Conservation (phyloP, 2,113 vertebrate genomes). For the Oryzias curvinotus region DNA sequence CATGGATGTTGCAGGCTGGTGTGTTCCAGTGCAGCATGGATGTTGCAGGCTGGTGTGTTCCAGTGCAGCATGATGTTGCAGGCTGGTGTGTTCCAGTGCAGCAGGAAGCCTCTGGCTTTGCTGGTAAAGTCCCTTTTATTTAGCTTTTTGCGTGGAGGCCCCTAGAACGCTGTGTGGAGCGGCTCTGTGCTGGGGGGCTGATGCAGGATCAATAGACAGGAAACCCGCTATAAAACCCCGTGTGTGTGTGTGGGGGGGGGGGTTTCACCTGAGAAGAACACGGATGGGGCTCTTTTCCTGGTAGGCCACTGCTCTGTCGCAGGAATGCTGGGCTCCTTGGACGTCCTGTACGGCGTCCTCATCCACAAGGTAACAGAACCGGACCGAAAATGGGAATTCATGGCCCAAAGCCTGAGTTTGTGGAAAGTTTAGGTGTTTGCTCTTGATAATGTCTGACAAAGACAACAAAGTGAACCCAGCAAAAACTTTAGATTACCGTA, state of each 20-base stretch:
- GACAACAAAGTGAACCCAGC: too few relatives aligned
- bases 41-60: too few relatives aligned
- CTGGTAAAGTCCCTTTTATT: constrained; percentile 72
- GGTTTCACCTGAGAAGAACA: constrained; percentile 8
- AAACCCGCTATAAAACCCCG: constrained; percentile 62
- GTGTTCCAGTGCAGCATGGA: too few relatives aligned
- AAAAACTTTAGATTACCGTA: too few relatives aligned
- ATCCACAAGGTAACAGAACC: constrained; percentile 72
- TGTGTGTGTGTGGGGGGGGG: not conserved
- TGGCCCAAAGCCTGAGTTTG: too few relatives aligned
- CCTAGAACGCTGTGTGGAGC: constrained; percentile 69
- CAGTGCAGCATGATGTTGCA: not conserved
- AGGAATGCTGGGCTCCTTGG: constrained; percentile 77
- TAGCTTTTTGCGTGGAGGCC: constrained; percentile 60
- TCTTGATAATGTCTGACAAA: too few relatives aligned
- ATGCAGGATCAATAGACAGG: constrained; percentile 64
- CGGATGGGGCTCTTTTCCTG: constrained; percentile 46
- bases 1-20: too few relatives aligned
- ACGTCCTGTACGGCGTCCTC: constrained; percentile 74
- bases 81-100: constrained; percentile 31
- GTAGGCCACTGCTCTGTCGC: constrained; percentile 26
- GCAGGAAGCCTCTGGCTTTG: constrained; percentile 72
- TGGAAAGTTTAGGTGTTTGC: too few relatives aligned
- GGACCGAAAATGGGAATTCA: too few relatives aligned
- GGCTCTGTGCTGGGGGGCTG: constrained; percentile 48